Evolutionary conservation across 2,888 invertebrate species (phyloP).

Genomic region (Parascotia fuliginaria): DNA sequence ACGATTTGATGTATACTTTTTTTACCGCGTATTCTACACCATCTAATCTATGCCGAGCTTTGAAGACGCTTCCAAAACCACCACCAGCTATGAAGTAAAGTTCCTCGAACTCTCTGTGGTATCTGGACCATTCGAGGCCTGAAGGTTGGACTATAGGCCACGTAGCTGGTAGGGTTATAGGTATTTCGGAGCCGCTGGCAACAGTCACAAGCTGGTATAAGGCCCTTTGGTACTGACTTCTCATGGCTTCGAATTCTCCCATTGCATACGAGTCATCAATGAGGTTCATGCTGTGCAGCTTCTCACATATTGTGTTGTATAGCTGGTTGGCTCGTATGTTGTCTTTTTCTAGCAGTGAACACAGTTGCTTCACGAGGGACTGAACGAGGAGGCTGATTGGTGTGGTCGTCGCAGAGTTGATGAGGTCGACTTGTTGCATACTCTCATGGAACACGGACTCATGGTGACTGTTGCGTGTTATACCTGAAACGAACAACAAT

Average conservation of each 20-base stretch:
- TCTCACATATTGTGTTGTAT: slow-evolving; percentile 89
- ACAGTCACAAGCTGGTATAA: slow-evolving; percentile 87
- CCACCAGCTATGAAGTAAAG: slow-evolving; percentile 89
- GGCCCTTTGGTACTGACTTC: slow-evolving; percentile 89
- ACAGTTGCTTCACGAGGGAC: slow-evolving; percentile 89
- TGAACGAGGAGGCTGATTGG: slow-evolving; percentile 89
- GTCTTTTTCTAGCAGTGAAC: slow-evolving; percentile 88
- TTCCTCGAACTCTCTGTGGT: slow-evolving; percentile 89
- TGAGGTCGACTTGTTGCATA: slow-evolving; percentile 70
- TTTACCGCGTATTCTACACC: slow-evolving; percentile 92
- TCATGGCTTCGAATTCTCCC: slow-evolving; percentile 89
- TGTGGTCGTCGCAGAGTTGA: slow-evolving; percentile 77
- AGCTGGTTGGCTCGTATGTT: slow-evolving; percentile 83
- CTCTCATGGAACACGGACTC: slow-evolving; percentile 69
- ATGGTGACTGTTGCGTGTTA: slow-evolving; percentile 60
- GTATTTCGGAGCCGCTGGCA: slow-evolving; percentile 84
- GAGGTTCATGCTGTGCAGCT: slow-evolving; percentile 88
- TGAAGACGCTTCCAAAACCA: slow-evolving; percentile 92
- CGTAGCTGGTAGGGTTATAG: slow-evolving; percentile 74
- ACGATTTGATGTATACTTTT: slow-evolving; percentile 89
- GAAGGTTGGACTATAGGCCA: slow-evolving; percentile 84
- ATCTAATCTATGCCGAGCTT: slow-evolving; percentile 91
- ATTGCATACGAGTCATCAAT: slow-evolving; percentile 89
- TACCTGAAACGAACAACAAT: slow-evolving; percentile 60
- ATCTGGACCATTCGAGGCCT: slow-evolving; percentile 87